Conservation (phyloP, 2,888 invertebrate genomes). For the Aphelenchoides bicaudatus region DNA sequence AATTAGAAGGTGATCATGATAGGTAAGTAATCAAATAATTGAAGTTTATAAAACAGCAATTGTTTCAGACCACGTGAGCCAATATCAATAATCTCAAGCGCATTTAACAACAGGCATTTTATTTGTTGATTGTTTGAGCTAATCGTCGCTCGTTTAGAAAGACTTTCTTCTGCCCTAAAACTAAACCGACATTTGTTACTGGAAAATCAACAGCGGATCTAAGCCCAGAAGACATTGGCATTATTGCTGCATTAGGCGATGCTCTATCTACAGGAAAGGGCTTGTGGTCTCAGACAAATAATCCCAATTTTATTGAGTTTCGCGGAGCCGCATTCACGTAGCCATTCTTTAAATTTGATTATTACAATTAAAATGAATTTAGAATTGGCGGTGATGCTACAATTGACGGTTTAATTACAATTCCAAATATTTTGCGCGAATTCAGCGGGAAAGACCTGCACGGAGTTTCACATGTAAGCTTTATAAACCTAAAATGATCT, state of each 20-base stretch:
- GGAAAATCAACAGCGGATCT: conserved; percentile 51
- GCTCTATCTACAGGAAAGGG: conserved; percentile 46
- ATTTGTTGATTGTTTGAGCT: neutral
- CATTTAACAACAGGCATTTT: conserved; percentile 42
- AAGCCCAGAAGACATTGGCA: conserved; percentile 54
- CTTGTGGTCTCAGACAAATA: conserved; percentile 11
- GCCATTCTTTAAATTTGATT: too few relatives aligned
- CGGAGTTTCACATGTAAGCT: conserved; percentile 43
- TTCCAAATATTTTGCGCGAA: conserved; percentile 58
- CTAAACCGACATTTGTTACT: conserved; percentile 48
- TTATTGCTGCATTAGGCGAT: conserved; percentile 58
- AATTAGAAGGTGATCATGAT: conserved; percentile 32
- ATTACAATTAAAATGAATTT: conserved; percentile 28
- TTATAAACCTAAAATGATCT: too few relatives aligned
- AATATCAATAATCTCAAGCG: conserved; percentile 38
- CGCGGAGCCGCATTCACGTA: too few relatives aligned
- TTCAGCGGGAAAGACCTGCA: conserved; percentile 39
- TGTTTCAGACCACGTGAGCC: too few relatives aligned
- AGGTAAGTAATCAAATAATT: too few relatives aligned
- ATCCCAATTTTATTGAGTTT: too few relatives aligned
- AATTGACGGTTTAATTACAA: conserved; percentile 58
- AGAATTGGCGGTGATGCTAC: conserved; percentile 59
- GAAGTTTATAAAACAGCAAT: too few relatives aligned
- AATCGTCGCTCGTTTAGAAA: conserved; percentile 33
- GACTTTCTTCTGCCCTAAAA: conserved; percentile 48